phyloP scores from a whole-genome alignment of 2,888 invertebrate species.

The Tachina fera region DNA sequence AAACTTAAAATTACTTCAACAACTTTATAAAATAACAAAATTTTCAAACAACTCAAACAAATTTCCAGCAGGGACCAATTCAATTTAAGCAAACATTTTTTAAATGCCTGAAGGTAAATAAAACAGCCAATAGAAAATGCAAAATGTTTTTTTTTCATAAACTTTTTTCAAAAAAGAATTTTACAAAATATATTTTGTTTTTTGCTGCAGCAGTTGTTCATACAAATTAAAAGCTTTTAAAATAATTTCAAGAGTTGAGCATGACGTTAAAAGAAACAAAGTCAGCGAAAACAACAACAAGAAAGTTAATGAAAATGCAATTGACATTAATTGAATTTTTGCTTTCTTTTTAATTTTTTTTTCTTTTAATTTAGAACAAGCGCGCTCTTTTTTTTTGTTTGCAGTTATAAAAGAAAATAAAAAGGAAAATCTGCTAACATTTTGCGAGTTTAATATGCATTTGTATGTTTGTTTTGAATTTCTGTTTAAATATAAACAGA shows the following conservation, averaged over 20 bases:
- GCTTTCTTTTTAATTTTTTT: conserved; percentile 7
- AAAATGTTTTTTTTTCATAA: not conserved
- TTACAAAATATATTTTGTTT: conserved; percentile 16
- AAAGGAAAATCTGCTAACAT: conserved; percentile 1
- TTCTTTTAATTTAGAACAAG: conserved; percentile 1
- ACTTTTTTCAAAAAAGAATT: conserved; percentile 1
- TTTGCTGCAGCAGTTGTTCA: not conserved
- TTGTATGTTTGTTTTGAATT: conserved; percentile 14
- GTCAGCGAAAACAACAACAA: conserved; percentile 9
- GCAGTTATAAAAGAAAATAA: conserved; percentile 27
- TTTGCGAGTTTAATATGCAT: not conserved
- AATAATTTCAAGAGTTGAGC: conserved; percentile 26
- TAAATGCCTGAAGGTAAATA: conserved; percentile 20
- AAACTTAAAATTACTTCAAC: conserved; percentile 34
- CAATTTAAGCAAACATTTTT: conserved; percentile 32
- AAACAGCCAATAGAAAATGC: conserved; percentile 12
- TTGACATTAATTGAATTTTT: conserved; percentile 69
- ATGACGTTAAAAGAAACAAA: conserved; percentile 9
- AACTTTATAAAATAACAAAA: conserved; percentile 27
- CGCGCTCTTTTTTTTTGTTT: conserved; percentile 13
- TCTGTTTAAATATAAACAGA: not conserved
- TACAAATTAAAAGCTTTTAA: conserved; percentile 33
- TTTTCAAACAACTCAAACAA: conserved; percentile 26
- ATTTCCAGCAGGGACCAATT: conserved; percentile 40
- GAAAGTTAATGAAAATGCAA: conserved; percentile 63